phyloP scores from a whole-genome alignment of 2,113 vertebrate species.

The Zingel zingel region DNA sequence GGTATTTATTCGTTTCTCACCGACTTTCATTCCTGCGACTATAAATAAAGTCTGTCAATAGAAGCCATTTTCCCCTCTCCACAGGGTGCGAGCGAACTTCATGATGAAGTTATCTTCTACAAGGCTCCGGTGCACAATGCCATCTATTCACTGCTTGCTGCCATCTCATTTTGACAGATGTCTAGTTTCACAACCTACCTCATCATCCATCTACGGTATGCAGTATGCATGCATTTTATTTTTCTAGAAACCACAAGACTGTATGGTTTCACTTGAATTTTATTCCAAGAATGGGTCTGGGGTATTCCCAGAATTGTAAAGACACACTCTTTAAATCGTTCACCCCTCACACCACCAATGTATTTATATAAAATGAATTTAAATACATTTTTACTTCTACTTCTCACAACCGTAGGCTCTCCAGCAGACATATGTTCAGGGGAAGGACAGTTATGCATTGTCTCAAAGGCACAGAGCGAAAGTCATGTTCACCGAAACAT shows the following conservation, averaged over 20 bases:
- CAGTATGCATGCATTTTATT: constrained; percentile 4
- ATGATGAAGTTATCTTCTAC: constrained; percentile 48
- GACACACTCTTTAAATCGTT: not conserved
- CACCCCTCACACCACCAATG: not conserved
- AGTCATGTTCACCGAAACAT: constrained; percentile 24
- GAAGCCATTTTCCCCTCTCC: constrained; percentile 40
- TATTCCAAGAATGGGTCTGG: not conserved
- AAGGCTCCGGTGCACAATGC: constrained; percentile 54
- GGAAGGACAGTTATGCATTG: constrained; percentile 8
- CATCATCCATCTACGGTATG: not conserved
- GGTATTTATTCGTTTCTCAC: constrained; percentile 29
- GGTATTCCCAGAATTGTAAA: not conserved
- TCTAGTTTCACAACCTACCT: constrained; percentile 13
- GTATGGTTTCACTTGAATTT: constrained; percentile 13
- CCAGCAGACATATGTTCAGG: not conserved
- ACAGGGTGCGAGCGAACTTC: constrained; percentile 41
- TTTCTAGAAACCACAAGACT: constrained; percentile 27
- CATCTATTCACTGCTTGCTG: constrained; percentile 46
- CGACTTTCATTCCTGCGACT: constrained; percentile 40
- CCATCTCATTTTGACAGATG: constrained; percentile 36
- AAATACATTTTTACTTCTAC: not conserved
- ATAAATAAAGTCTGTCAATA: constrained; percentile 60
- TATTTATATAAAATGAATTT: not conserved
- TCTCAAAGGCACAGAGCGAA: constrained; percentile 9
- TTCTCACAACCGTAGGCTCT: not conserved